Conservation (phyloP, 2,797 vertebrate species). For the Takifugu rubripes region DNA sequence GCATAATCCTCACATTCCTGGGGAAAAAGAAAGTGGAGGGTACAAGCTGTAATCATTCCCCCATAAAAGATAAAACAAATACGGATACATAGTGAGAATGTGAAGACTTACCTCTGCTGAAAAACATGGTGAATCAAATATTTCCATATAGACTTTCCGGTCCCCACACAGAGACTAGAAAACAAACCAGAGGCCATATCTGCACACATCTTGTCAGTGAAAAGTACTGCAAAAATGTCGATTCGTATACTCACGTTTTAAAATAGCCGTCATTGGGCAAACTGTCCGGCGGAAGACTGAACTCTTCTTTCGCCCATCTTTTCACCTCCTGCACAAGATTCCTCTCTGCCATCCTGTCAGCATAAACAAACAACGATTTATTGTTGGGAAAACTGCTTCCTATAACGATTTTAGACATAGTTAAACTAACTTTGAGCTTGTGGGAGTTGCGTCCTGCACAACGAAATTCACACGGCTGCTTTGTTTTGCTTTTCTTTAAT, state of each 20-base stretch:
- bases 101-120: constrained; percentile 70
- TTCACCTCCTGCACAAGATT: constrained; percentile 71
- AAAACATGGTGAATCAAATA: constrained; percentile 76
- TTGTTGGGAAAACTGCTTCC: no score
- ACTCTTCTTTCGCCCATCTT: constrained; percentile 77
- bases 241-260: constrained; percentile 65
- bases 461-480: no score
- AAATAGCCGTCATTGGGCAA: constrained; percentile 74
- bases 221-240: background rate
- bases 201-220: background rate
- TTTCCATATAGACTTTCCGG: constrained; percentile 78
- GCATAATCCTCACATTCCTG: constrained; percentile 74
- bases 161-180: constrained; percentile 76
- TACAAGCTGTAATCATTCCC: background rate
- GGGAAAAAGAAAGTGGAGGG: constrained; percentile 8
- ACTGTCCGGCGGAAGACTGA: constrained; percentile 62
- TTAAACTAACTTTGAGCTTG: constrained; percentile 82
- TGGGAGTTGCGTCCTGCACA: constrained; percentile 89
- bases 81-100: background rate
- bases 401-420: background rate
- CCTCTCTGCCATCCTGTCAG: constrained; percentile 61
- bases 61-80: background rate
- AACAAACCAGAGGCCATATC: constrained; percentile 7
- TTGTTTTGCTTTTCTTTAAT: no score
- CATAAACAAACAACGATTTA: constrained; percentile 3